A percentile compares a stretch with the other conserved stretches of the same genome.
phyloP scores from a whole-genome alignment of 2,113 vertebrate species.

The Barbus barbus region DNA sequence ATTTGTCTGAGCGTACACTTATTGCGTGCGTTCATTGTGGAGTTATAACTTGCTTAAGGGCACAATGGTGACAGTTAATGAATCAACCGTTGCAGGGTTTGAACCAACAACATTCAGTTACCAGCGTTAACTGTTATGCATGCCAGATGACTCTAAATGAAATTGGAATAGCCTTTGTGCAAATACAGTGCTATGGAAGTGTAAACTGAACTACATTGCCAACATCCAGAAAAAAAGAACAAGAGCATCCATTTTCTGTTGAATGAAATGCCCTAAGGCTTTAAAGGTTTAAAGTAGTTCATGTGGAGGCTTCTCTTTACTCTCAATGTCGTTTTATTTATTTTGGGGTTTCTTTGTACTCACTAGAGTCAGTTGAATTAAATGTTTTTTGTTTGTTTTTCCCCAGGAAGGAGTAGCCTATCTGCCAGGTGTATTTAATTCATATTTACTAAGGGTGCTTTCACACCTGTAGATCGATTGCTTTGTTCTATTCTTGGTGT shows the following conservation, averaged over 20 bases:
- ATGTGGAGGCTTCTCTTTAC: not conserved
- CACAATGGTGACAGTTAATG: not conserved
- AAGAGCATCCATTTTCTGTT: not conserved
- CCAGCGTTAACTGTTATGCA: not conserved
- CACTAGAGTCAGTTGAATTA: not conserved
- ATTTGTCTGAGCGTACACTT: not conserved
- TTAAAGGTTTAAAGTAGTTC: not conserved
- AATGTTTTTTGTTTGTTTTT: not conserved
- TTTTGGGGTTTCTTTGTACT: not conserved
- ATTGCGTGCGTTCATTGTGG: not conserved
- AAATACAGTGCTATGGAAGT: not conserved
- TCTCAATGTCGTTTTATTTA: not conserved
- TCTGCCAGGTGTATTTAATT: not conserved
- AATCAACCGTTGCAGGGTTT: not conserved
- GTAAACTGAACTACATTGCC: not conserved
- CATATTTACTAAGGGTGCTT: not conserved
- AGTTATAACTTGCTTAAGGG: not conserved
- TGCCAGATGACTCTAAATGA: not conserved
- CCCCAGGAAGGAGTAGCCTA: not conserved
- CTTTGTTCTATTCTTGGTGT: too few species aligned
- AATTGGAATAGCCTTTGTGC: not conserved
- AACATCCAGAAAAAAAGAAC: not conserved
- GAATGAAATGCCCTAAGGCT: constrained; percentile 7
- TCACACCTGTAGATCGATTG: too few species aligned
- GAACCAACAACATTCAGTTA: not conserved